Evolutionary conservation across 2,888 invertebrate species (phyloP).

Genomic region (Hirtodrosophila alboralis): DNA sequence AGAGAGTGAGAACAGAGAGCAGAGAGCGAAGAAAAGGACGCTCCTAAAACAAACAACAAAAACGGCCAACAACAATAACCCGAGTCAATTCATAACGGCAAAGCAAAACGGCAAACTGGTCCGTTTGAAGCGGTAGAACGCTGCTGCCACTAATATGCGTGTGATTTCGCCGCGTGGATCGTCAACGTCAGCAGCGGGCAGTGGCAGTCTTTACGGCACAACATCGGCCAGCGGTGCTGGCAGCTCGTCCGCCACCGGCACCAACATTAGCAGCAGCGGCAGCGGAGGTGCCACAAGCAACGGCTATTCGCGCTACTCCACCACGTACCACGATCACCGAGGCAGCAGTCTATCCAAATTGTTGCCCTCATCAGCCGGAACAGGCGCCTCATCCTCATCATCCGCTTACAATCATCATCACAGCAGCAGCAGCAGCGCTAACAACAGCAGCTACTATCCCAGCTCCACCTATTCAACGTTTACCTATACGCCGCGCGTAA

Average conservation of each 20-base stretch:
- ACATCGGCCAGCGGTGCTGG: conserved; percentile 74
- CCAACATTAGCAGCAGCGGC: conserved; percentile 36
- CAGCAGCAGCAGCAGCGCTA: conserved; percentile 35
- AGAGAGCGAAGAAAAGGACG: conserved; percentile 3
- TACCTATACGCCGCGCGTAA: conserved; percentile 79
- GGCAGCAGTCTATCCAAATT: conserved; percentile 77
- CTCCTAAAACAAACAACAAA: conserved; percentile 2
- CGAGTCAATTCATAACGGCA: conserved; percentile 15
- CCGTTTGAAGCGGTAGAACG: conserved; percentile 59
- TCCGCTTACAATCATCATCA: conserved; percentile 47
- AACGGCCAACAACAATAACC: conserved; percentile 1
- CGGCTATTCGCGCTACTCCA: conserved; percentile 74
- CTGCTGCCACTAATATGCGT: conserved; percentile 83
- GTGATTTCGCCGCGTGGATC: conserved; percentile 84
- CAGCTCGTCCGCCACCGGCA: conserved; percentile 57
- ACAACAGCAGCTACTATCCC: conserved; percentile 61
- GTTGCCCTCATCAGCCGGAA: conserved; percentile 58
- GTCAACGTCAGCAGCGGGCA: conserved; percentile 83
- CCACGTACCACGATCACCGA: conserved; percentile 77
- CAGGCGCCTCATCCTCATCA: conserved; percentile 37
- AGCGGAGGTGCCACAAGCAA: conserved; percentile 56
- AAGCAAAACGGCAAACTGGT: conserved; percentile 54
- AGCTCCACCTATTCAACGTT: conserved; percentile 73
- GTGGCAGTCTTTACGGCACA: conserved; percentile 83
- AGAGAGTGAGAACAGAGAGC: neutral